Evolutionary conservation across 2,113 vertebrate genomes (phyloP).

Genomic region (Phylloscopus whistleri): DNA sequence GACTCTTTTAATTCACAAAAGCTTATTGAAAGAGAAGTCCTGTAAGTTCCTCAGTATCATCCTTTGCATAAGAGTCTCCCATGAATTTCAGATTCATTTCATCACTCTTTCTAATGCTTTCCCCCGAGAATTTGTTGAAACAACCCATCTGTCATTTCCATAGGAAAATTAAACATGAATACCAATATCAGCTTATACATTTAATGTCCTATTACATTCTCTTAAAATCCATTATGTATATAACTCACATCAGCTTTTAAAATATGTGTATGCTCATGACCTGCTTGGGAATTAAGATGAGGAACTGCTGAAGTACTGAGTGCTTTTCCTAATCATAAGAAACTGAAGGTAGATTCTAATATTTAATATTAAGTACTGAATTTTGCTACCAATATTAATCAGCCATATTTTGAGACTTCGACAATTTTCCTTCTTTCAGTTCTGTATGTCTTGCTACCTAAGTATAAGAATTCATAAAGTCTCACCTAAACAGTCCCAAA

Average conservation of each 20-base stretch:
- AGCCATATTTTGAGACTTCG: background rate
- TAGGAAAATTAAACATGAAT: slow-evolving; percentile 27
- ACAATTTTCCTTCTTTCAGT: background rate
- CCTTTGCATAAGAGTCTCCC: background rate
- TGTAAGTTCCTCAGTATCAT: background rate
- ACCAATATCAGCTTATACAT: background rate
- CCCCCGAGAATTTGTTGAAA: slow-evolving; percentile 11
- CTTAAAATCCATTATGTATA: slow-evolving; percentile 18
- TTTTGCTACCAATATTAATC: background rate
- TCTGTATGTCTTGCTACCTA: background rate
- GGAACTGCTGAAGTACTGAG: background rate
- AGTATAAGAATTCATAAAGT: background rate
- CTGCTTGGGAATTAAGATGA: background rate
- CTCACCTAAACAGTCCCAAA: background rate
- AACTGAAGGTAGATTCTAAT: background rate
- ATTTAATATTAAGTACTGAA: background rate
- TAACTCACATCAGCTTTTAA: slow-evolving; percentile 15
- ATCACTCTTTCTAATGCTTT: background rate
- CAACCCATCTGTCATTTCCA: slow-evolving; percentile 6
- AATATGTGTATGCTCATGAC: background rate
- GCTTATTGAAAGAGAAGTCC: background rate
- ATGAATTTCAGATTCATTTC: slow-evolving; percentile 4
- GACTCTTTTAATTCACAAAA: background rate
- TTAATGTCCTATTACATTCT: background rate
- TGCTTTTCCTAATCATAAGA: background rate